A percentile compares a stretch with the other conserved stretches of the same genome.
Conservation (phyloP, 2,113 vertebrate genomes). For the Elanus axillaris region DNA sequence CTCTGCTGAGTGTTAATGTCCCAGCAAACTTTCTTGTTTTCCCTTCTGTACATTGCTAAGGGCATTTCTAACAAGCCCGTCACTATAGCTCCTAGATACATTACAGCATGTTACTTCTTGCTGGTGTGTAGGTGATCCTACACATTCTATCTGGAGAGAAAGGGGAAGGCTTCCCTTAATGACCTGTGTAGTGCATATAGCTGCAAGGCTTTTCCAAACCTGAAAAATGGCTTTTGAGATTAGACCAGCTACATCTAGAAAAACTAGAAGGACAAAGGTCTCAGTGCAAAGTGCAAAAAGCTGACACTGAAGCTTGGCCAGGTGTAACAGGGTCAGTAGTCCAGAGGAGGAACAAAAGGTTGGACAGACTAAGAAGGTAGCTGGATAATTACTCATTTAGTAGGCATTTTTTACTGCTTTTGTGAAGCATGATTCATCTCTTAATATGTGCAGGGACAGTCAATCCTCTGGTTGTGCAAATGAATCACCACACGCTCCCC, state of each 20-base stretch:
- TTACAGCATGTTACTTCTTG: background rate
- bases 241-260: background rate
- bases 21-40: background rate
- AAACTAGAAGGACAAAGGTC: slow-evolving; percentile 13
- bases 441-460: background rate
- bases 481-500: background rate
- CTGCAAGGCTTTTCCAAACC: background rate
- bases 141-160: background rate
- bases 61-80: background rate
- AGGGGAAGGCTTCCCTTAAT: background rate
- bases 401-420: background rate
- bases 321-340: background rate
- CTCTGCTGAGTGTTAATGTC: background rate
- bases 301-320: slow-evolving; percentile 1
- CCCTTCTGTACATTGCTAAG: background rate
- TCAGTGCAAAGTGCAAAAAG: background rate
- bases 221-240: background rate
- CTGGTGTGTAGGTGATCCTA: background rate
- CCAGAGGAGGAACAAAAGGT: background rate
- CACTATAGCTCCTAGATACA: background rate
- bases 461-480: background rate
- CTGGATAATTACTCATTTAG: background rate
- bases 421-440: slow-evolving; percentile 19
- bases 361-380: background rate
- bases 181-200: background rate